Percentiles rank a stretch among this genome's conserved stretches.
phyloP scores from a whole-genome alignment of 2,797 vertebrate genomes.

The Pagetopsis macropterus region DNA sequence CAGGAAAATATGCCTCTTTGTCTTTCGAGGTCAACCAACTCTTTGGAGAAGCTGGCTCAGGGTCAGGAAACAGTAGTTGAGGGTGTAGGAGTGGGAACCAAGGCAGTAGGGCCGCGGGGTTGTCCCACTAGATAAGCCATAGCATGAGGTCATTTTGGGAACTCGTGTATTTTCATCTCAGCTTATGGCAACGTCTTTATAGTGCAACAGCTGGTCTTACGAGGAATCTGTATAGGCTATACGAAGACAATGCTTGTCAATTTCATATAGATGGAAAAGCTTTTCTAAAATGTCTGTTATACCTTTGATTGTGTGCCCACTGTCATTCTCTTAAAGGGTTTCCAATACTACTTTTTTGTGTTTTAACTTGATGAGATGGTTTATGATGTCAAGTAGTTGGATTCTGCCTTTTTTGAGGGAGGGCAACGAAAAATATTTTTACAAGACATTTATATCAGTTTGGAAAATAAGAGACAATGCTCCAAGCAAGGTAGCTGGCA shows the following conservation, averaged over 20 bases:
- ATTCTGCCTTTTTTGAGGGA: background rate
- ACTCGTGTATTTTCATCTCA: constrained; percentile 54
- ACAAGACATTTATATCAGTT: background rate
- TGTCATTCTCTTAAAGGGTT: background rate
- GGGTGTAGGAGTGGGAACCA: constrained; percentile 72
- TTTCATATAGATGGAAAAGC: background rate
- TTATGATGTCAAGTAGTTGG: constrained; percentile 11
- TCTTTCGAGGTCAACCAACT: constrained; percentile 72
- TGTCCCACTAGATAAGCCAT: constrained; percentile 61
- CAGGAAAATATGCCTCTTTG: constrained; percentile 81
- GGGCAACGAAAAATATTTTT: constrained; percentile 16
- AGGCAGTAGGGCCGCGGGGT: constrained; percentile 43
- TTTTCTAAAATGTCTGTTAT: background rate
- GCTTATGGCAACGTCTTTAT: constrained; percentile 42
- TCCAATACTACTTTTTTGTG: background rate
- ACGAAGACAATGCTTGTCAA: background rate
- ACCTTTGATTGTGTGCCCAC: background rate
- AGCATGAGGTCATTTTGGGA: constrained; percentile 64
- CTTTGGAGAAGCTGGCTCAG: constrained; percentile 70
- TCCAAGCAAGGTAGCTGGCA: constrained; percentile 17
- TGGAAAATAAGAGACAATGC: constrained; percentile 10
- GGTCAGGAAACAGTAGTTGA: constrained; percentile 74
- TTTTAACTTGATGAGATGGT: constrained; percentile 3
- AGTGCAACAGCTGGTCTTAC: constrained; percentile 52
- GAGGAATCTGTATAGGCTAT: constrained; percentile 10